A percentile compares a stretch with the other conserved stretches of the same genome.
These are phyloP conservation scores for Cheilosia pagana DNA, from an alignment of 2,888 invertebrate genomes.

Conservation along the genomic window DNA sequence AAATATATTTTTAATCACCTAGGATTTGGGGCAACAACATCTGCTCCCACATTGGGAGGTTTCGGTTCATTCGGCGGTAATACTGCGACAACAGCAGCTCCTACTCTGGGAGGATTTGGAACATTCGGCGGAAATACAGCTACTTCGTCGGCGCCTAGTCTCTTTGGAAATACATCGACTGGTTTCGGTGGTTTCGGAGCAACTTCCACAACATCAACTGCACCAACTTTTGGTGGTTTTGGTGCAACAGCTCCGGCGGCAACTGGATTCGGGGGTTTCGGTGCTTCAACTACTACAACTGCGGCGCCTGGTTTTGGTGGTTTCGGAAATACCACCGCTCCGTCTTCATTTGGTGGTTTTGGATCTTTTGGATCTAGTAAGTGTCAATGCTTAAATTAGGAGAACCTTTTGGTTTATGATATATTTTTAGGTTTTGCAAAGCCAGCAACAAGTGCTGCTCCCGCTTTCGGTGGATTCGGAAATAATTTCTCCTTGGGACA, in stretches of 20 bases:
- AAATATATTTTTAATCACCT: background rate
- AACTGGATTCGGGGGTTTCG: constrained; percentile 80
- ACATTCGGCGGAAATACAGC: constrained; percentile 73
- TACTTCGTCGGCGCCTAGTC: constrained; percentile 77
- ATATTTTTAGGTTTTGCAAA: constrained; percentile 81
- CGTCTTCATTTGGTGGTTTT: constrained; percentile 77
- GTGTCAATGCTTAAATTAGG: background rate
- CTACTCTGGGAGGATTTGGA: constrained; percentile 77
- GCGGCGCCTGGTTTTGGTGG: constrained; percentile 82
- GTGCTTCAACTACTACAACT: constrained; percentile 81
- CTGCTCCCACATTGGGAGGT: constrained; percentile 79
- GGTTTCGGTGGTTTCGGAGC: constrained; percentile 81
- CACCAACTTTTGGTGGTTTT: constrained; percentile 84
- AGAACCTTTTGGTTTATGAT: background rate
- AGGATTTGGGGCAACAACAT: constrained; percentile 78
- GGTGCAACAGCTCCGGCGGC: constrained; percentile 77
- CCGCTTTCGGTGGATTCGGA: constrained; percentile 85
- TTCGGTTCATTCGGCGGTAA: constrained; percentile 78
- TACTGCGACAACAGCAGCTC: constrained; percentile 77
- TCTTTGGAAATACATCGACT: constrained; percentile 76
- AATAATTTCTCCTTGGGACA: constrained; percentile 83
- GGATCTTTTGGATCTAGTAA: constrained; percentile 77
- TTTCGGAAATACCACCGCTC: constrained; percentile 83
- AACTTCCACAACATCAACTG: constrained; percentile 79
- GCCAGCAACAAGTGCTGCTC: constrained; percentile 80